These are phyloP conservation scores for Cairina moschata DNA, from an alignment of 2,113 vertebrate genomes.

Conservation along the genomic window DNA sequence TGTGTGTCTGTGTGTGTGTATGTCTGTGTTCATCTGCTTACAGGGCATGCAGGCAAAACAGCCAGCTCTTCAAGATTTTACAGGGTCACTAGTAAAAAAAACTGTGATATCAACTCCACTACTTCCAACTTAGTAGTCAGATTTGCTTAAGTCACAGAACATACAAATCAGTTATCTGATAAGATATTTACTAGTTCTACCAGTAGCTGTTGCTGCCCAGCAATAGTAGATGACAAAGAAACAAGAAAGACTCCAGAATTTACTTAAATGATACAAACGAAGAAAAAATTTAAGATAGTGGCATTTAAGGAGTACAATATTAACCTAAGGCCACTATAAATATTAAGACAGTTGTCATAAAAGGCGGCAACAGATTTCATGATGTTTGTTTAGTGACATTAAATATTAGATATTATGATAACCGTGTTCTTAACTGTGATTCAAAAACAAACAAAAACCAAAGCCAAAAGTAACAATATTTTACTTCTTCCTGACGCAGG, in stretches of 20 bases:
- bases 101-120: background rate
- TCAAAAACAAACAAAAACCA: background rate
- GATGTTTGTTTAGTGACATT: background rate
- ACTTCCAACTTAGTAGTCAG: background rate
- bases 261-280: background rate
- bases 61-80: background rate
- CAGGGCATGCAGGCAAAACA: background rate
- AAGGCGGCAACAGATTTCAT: background rate
- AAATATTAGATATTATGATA: background rate
- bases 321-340: background rate
- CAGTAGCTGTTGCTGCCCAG: background rate
- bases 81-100: background rate
- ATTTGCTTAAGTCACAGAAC: background rate
- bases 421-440: background rate
- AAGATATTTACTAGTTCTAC: background rate
- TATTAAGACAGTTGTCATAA: background rate
- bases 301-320: background rate
- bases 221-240: background rate
- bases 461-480: background rate
- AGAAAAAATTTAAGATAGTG: background rate
- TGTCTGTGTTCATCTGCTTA: background rate
- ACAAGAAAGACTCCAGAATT: background rate
- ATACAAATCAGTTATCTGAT: background rate
- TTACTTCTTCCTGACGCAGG: background rate
- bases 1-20: too few relatives aligned